Percentiles rank a stretch among this genome's conserved stretches.
Conservation (phyloP, 2,797 vertebrate species). For the Spondyliosoma cantharus region DNA sequence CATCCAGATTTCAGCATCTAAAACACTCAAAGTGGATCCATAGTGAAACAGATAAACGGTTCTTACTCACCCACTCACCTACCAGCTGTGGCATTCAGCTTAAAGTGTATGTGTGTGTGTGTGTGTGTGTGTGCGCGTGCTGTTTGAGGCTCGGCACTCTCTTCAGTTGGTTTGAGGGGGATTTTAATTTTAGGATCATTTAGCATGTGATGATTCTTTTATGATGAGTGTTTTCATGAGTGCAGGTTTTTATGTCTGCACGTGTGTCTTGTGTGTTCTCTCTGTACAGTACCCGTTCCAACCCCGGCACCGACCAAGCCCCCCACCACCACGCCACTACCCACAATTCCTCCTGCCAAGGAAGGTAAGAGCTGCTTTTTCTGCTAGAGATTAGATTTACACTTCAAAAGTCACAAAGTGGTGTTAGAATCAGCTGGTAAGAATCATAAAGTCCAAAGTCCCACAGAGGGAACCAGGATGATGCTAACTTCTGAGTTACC, state of each 20-base stretch:
- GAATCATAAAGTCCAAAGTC: no score
- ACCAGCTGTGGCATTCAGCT: constrained; percentile 7
- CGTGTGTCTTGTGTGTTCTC: neutral
- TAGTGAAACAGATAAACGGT: neutral
- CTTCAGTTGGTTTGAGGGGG: neutral
- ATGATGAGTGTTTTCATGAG: constrained; percentile 12
- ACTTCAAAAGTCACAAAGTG: no score
- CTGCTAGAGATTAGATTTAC: no score
- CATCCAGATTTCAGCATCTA: neutral
- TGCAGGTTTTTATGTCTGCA: constrained; percentile 25
- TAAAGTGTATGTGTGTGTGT: no score
- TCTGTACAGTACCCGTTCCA: constrained; percentile 85
- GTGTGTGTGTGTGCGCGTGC: neutral
- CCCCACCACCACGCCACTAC: constrained; percentile 85
- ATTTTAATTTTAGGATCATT: neutral
- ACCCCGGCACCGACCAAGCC: constrained; percentile 86
- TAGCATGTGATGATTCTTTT: neutral
- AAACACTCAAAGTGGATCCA: neutral
- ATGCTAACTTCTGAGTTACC: no score
- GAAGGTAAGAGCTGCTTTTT: constrained; percentile 84
- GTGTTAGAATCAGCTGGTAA: no score
- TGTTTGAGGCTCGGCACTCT: neutral
- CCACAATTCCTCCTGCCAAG: constrained; percentile 91
- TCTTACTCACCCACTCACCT: neutral
- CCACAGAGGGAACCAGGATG: no score